These are phyloP conservation scores for Siniperca obscura DNA, from an alignment of 2,797 vertebrate species.

Conservation along the genomic window DNA sequence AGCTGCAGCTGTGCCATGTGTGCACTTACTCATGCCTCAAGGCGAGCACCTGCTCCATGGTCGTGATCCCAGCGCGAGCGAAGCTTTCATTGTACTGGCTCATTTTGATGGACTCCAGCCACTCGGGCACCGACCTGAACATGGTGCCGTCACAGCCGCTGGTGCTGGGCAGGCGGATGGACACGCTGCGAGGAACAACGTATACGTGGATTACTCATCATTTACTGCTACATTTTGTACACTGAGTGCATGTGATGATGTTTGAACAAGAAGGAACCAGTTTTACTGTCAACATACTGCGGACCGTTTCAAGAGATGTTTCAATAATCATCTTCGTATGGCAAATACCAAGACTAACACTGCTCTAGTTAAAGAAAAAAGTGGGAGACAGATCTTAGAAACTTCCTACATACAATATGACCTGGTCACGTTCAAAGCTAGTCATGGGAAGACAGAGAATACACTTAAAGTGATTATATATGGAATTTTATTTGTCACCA, in stretches of 20 bases:
- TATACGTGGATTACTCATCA: constrained; percentile 17
- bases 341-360: not conserved
- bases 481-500: too few species aligned
- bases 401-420: not conserved
- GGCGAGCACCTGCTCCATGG: constrained; percentile 94
- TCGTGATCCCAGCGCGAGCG: constrained; percentile 88
- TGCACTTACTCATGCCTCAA: constrained; percentile 95
- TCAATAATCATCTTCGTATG: not conserved
- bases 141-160: constrained; percentile 90
- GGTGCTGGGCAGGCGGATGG: constrained; percentile 96
- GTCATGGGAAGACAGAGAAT: not conserved
- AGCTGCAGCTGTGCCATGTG: constrained; percentile 69
- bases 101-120: constrained; percentile 98
- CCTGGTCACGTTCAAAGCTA: not conserved
- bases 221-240: constrained; percentile 2
- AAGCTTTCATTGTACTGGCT: constrained; percentile 95
- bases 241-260: not conserved
- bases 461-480: too few species aligned
- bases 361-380: not conserved
- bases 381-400: not conserved
- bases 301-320: not conserved
- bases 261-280: constrained; percentile 23
- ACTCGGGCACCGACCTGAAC: constrained; percentile 93
- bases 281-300: constrained; percentile 35
- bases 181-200: constrained; percentile 84